Evolutionary conservation across 2,888 invertebrate genomes (phyloP).

Genomic region (Dicyrtoma fusca): DNA sequence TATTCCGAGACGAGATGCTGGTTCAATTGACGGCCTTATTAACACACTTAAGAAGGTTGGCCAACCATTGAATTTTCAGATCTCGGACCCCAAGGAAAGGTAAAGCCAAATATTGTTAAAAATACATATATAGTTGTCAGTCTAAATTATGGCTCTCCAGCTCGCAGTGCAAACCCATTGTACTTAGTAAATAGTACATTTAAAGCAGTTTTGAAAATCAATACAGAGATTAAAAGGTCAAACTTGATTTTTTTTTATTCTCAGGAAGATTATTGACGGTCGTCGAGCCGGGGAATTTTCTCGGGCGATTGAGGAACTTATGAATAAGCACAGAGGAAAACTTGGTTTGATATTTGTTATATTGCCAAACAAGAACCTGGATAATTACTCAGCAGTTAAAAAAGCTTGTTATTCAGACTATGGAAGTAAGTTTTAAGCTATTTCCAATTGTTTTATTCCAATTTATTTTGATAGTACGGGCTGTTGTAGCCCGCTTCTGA

Average conservation of each 20-base stretch:
- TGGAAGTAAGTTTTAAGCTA: conserved; percentile 44
- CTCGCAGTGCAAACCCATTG: too few relatives aligned
- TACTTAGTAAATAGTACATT: too few relatives aligned
- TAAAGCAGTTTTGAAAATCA: not conserved
- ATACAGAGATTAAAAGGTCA: too few relatives aligned
- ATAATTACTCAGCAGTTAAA: conserved; percentile 64
- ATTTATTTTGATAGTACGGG: too few relatives aligned
- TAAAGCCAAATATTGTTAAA: not conserved
- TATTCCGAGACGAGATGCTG: conserved; percentile 13
- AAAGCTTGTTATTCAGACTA: conserved; percentile 56
- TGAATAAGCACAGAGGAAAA: conserved; percentile 22
- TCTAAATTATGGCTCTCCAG: too few relatives aligned
- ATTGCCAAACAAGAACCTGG: conserved; percentile 62
- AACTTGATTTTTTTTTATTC: not conserved
- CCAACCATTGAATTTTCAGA: conserved; percentile 14
- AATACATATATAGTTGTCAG: too few relatives aligned
- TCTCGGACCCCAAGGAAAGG: conserved; percentile 21
- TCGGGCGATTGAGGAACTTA: conserved; percentile 21
- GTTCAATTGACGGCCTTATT: conserved; percentile 11
- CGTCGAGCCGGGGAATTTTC: conserved; percentile 11
- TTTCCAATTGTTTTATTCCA: too few relatives aligned
- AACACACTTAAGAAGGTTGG: conserved; percentile 5
- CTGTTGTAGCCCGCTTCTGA: too few relatives aligned
- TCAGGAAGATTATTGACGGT: conserved; percentile 10
- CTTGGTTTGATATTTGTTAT: conserved; percentile 61